Percentiles rank a stretch among this genome's conserved stretches.
phyloP scores from a whole-genome alignment of 2,113 vertebrate species.

The Myotis yumanensis region DNA sequence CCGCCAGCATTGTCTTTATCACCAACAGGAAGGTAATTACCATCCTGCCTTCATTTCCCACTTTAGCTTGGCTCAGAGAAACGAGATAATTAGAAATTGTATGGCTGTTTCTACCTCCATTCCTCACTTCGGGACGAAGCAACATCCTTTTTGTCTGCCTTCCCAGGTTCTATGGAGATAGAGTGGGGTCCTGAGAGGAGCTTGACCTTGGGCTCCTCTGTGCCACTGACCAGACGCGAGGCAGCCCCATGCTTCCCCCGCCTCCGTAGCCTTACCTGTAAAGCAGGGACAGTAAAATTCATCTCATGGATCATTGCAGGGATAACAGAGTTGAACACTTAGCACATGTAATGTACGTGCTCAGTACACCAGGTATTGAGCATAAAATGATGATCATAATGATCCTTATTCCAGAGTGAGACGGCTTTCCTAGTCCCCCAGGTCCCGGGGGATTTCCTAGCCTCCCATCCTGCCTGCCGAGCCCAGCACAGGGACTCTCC shows the following conservation, averaged over 20 bases:
- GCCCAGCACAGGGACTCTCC: background rate
- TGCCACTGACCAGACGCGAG: background rate
- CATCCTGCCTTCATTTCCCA: background rate
- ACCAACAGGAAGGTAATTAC: background rate
- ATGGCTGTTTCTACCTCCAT: background rate
- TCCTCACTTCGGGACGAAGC: background rate
- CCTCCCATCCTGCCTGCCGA: background rate
- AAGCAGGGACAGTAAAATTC: background rate
- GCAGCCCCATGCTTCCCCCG: background rate
- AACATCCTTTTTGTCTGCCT: background rate
- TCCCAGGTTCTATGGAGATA: background rate
- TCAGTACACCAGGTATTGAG: background rate
- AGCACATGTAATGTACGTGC: background rate
- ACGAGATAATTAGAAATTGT: background rate
- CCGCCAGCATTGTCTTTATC: background rate
- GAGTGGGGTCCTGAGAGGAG: background rate
- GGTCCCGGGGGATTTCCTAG: background rate
- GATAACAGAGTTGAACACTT: background rate
- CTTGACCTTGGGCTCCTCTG: background rate
- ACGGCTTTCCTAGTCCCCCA: background rate
- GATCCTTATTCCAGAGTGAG: background rate
- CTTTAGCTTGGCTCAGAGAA: background rate
- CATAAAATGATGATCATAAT: background rate
- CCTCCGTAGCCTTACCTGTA: background rate
- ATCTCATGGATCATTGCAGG: background rate